Base-by-base conservation (phyloP, 1,140 invertebrate genomes). In the Drosophila ambigua region DNA sequence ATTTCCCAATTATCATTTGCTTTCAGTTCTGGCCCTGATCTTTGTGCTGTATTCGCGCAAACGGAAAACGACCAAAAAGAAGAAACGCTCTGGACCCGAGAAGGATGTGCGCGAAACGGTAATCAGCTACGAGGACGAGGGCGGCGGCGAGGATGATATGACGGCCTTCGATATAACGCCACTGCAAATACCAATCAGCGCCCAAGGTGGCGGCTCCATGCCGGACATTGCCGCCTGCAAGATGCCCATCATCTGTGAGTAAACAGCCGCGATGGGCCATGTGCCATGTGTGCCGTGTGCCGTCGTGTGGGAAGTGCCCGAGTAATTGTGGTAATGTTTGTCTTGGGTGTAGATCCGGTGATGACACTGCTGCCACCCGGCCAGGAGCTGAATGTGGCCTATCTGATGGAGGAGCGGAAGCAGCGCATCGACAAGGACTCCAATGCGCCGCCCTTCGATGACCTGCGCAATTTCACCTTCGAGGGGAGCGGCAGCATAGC, bases 101-200 rank as follows among this genome's bases (percentile, higher is more conserved):
- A 98, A 99, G 90, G 98, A 99, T 91, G 98, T 99, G 31, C 94
- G 98, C 77, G 98, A 99, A 92, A 99, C 99, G 92, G 99, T 99
- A 67, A 99, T 99, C 81, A 98, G 98, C 92, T 99, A 99, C 88
- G 98, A 99, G 88, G 98, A 99, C 90, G 98, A 99, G 93, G 98
- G 98, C 31, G 98, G 97, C 80, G 97, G 97, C 72, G 98, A 99
- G 92, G 98, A 99, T 89, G 98, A 99, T 90, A 99, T 99, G 97
- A 98, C 98, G 5, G 98, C 98, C 13, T 99, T 99, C 92, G 98
- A 99, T 89, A 99, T 99, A 74, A 98, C 97, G 2, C 97, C 98
- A 11, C 93, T 99, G 26, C 97, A 98, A 92, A 99, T 98, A 90
- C 98, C 98, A n/a, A 97, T 98, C 63, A 97, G 96, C 62, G 90